Base-by-base conservation (phyloP, 2,113 vertebrate species). In the Talpa occidentalis region DNA sequence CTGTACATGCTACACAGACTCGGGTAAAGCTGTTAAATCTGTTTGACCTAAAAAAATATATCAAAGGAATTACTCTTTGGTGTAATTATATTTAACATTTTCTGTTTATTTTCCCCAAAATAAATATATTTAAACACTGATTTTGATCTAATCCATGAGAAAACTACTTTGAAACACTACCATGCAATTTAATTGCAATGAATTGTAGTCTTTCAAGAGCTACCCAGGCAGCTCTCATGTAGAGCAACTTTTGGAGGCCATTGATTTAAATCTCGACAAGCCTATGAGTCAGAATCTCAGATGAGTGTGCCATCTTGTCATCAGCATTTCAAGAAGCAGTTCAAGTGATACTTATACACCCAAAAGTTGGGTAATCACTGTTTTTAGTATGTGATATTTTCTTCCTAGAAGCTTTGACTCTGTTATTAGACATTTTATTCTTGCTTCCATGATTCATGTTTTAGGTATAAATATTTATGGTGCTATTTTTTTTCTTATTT, bases 101-200 rank as follows among this genome's bases (percentile, higher is more conserved):
- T 67, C 52, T 40, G 28, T 26, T 60, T 88, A n/a, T n/a, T 93
- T 88, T 70, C 2, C 93, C 86, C 35, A 94, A 79, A 92, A 80
- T 42, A 54, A 64, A 52, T 76, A 72, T 12, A 56, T 56, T 69
- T 76, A 49, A 83, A 76, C 60, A 80, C 17, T 16, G 60, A 77
- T 44, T 54, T 14, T 80, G 17, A 62, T 24, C 44, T 90, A 94
- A 87, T 62, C 17, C 30, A 14, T 69, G 69, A 91, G 82, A 74
- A 91, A 80, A 91, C 49, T 59, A 78, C 15, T 82, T 60, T 15
- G 17, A 69, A 79, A 40, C 47, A 85, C 11, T 52, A 35, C 22
- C 42, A 49, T 52, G 49, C 16, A 5, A 44, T 32, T 42, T 88
- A 88, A 7, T 42, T 37, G 10, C 21, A 76, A 70, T 85, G 28